These are phyloP conservation scores for Meteorus colon DNA, from an alignment of 2,888 invertebrate species.

Conservation along the genomic window DNA sequence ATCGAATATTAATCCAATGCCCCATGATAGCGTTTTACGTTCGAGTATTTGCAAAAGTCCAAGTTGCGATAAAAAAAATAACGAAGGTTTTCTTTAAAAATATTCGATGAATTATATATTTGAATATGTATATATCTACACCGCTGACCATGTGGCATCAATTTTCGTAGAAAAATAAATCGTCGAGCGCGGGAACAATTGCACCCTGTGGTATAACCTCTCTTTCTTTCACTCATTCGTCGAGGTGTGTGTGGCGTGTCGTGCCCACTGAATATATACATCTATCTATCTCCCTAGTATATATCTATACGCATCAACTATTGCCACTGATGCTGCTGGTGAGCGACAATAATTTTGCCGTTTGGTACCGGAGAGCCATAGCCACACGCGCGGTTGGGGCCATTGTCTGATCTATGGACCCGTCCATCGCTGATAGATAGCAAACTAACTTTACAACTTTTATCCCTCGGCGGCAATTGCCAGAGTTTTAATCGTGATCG, in stretches of 20 bases:
- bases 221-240: background rate
- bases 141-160: constrained; percentile 52
- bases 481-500: constrained; percentile 59
- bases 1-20: constrained; percentile 29
- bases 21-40: background rate
- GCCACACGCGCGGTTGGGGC: constrained; percentile 47
- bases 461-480: constrained; percentile 60
- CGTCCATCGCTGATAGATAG: constrained; percentile 65
- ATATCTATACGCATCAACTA: background rate
- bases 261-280: background rate
- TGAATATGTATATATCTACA: background rate
- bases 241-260: background rate
- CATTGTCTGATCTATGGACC: constrained; percentile 65
- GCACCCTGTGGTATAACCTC: constrained; percentile 38
- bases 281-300: background rate
- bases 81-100: constrained; percentile 25
- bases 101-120: constrained; percentile 12
- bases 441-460: constrained; percentile 63
- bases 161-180: constrained; percentile 66
- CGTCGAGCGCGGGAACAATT: constrained; percentile 52
- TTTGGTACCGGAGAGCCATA: constrained; percentile 30
- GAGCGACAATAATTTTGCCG: constrained; percentile 58
- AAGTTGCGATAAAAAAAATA: too few species aligned
- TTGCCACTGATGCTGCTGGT: constrained; percentile 9
- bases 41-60: background rate